Conservation (phyloP, 2,888 invertebrate genomes). For the Callyntrura sp. region DNA sequence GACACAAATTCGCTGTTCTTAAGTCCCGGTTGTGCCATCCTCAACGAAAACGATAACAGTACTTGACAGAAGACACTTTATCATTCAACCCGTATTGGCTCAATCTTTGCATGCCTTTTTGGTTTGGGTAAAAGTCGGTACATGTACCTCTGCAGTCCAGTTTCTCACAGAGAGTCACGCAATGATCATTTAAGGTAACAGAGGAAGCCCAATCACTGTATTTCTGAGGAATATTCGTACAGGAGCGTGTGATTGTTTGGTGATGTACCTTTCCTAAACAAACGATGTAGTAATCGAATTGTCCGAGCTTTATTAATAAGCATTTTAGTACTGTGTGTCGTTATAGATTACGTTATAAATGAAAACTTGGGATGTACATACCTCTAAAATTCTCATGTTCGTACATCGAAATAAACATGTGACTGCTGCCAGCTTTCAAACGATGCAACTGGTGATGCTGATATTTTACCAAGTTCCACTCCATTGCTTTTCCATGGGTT, state of each 20-base stretch:
- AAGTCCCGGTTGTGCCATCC: background rate
- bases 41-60: constrained; percentile 68
- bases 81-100: constrained; percentile 71
- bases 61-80: constrained; percentile 73
- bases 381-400: constrained; percentile 76
- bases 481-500: background rate
- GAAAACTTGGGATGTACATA: constrained; percentile 32
- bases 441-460: constrained; percentile 49
- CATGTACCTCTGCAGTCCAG: constrained; percentile 72
- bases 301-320: background rate
- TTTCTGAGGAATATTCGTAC: constrained; percentile 62
- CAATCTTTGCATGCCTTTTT: constrained; percentile 71
- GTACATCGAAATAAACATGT: constrained; percentile 69
- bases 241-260: constrained; percentile 66
- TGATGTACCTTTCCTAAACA: constrained; percentile 68
- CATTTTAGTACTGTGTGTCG: no score
- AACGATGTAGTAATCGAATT: background rate
- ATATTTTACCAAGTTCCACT: constrained; percentile 54
- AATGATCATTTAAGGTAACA: constrained; percentile 63
- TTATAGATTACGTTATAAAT: no score
- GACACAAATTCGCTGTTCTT: background rate
- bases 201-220: constrained; percentile 78
- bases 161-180: constrained; percentile 73
- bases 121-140: constrained; percentile 53
- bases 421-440: constrained; percentile 37